A percentile compares a stretch with the other conserved stretches of the same genome.
Evolutionary conservation across 2,888 invertebrate genomes (phyloP).

Genomic region (Andrena bicolor): DNA sequence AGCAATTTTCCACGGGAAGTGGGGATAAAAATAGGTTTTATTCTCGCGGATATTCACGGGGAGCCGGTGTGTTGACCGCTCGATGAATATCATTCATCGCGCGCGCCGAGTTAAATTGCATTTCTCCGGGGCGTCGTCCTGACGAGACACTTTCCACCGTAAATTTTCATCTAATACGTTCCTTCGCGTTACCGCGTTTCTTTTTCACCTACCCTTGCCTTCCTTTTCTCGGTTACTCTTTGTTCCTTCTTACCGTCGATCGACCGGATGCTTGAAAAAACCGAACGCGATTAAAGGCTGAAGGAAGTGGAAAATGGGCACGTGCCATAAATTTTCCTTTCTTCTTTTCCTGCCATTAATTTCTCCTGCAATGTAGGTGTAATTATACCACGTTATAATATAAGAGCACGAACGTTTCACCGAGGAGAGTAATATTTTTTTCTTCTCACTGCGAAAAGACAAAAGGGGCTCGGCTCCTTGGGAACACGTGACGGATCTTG

Average conservation of each 20-base stretch:
- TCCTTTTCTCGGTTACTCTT: background rate
- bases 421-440: no score
- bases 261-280: background rate
- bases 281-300: background rate
- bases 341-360: no score
- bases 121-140: conserved; percentile 64
- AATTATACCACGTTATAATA: no score
- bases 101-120: conserved; percentile 65
- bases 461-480: no score
- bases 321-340: no score
- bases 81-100: conserved; percentile 56
- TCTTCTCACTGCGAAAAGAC: no score
- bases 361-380: no score
- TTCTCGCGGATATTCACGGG: conserved; percentile 32
- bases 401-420: no score
- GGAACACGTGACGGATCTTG: no score
- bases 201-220: background rate
- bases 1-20: conserved; percentile 43
- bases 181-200: conserved; percentile 12
- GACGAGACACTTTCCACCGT: conserved; percentile 56
- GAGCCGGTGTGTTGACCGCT: conserved; percentile 47
- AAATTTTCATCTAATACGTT: conserved; percentile 55
- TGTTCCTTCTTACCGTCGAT: background rate
- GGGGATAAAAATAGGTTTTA: conserved; percentile 44
- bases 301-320: no score